Evolutionary conservation across 2,888 invertebrate genomes (phyloP), one percentile per base, ranked within the genome.

Genomic region (Chymomyza procnemis): DNA sequence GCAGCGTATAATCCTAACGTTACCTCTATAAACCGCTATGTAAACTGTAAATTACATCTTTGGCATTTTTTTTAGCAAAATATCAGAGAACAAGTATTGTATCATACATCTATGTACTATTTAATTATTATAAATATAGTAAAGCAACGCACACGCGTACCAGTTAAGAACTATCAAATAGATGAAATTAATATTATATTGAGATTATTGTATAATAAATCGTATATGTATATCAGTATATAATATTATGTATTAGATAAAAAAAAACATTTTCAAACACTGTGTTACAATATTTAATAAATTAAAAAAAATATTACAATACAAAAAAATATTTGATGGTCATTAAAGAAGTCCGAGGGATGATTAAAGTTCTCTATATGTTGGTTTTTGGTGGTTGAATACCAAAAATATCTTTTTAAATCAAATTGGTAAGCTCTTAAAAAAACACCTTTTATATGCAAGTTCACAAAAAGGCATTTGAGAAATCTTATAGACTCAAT

Each of bases 211-310:
- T 77, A 73, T 81, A 80, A 79, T 75, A 63, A 69, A 75, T 54
- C 18, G 54, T 63, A 55, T 57, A 66, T 62, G 63, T 66, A 76
- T 76, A 79, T 67, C 73, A 66, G 63, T 66, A 76, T 76, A 79
- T 67, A 71, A 66, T 70, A 78, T 70, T 71, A 75, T 80, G 65
- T 78, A 74, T 71, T 81, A 85, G 76, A 76, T 76, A 74, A 82
- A 59, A 78, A 85, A 80, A 59, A 78, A 85, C 79, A 79, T 78
- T 85, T 54, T 80, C 79, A 78, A 84, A 80, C 85, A 86, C 86
- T 86, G 86, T 86, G 86, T 86, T 86, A 86, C 85, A 82, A 82
- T 87, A 86, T 85, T 83, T 84, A 83, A 84, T 83, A 84, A 84
- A 79, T 76, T 79, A 62, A 74, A 69, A 70, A 73, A 73, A 73